phyloP scores from a whole-genome alignment of 2,888 invertebrate genomes.

The Pachydiplax longipennis region DNA sequence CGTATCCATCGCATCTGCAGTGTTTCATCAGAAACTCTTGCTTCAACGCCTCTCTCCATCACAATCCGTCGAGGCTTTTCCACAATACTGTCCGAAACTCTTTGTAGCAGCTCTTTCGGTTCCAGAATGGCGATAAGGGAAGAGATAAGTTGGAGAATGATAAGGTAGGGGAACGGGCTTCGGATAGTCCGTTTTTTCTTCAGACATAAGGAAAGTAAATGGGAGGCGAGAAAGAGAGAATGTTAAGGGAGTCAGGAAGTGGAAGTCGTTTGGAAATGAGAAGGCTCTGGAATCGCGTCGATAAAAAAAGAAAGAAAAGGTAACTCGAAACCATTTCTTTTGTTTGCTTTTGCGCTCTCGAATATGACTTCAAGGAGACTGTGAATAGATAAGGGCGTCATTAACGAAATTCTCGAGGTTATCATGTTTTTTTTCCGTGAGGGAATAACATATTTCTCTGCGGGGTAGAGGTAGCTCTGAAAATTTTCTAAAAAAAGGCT shows the following conservation, averaged over 20 bases:
- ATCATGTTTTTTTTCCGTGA: neutral
- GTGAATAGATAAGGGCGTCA: neutral
- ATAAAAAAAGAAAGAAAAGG: slow-evolving; percentile 9
- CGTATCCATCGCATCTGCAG: slow-evolving; percentile 6
- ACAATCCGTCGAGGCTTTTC: neutral
- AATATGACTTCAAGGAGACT: neutral
- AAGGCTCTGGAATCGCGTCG: slow-evolving; percentile 15
- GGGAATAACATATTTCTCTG: too few species aligned
- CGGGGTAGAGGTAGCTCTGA: neutral
- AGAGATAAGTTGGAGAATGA: neutral
- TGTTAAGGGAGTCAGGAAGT: neutral
- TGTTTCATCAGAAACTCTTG: slow-evolving; percentile 16
- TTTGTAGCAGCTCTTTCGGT: neutral
- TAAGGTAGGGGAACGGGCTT: slow-evolving; percentile 5
- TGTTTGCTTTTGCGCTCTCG: neutral
- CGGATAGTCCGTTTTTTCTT: neutral
- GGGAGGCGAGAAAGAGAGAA: neutral
- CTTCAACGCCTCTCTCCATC: slow-evolving; percentile 16
- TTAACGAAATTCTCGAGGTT: neutral
- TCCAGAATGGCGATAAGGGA: neutral
- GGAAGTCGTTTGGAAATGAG: slow-evolving; percentile 30
- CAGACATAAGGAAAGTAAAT: slow-evolving; percentile 28
- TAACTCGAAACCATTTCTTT: slow-evolving; percentile 6
- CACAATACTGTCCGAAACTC: neutral
- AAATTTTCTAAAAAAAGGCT: neutral